Base-by-base conservation (phyloP, 2,113 vertebrate species). In the Oryzias woworae region DNA sequence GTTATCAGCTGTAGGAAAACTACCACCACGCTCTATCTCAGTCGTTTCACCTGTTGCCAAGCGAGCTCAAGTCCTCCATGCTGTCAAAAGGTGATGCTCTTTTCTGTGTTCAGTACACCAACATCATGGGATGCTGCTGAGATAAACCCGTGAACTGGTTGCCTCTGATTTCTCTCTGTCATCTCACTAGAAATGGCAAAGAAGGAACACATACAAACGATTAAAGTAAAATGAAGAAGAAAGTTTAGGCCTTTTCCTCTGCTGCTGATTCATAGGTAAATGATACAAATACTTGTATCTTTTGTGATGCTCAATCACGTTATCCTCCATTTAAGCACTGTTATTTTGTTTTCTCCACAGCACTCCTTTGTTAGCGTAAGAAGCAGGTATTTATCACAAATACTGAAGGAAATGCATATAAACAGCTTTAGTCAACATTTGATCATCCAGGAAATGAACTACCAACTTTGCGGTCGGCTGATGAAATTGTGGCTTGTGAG, bases 41-140 rank as follows among this genome's bases (percentile, higher is more conserved):
- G 56, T 56, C 53, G 65, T 71, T 86, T 67, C 71, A 85, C 78
- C 76, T 83, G 88, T 87, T 90, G 80, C 86, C 75, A 83, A 73
- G 84, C 82, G 82, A 89, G 85, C 61, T 49, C 70, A 65, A 79
- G 78, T 79, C 80, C 75, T 78, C 70, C 80, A 82, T 61, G 65
- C 3, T 7, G 52, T 54, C 28, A 28, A 44, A 66, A 51, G 46
- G 67, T 46, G 60, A 58, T 49, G 36, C 42, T 26, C 57, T 47
- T 22, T 36, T 13, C 47, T 54, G 57, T 31, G 64, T 50, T 64
- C 28, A 57, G 47, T 54, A 49, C 46, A 14, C 44, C 43, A 46
- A 42, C 53, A 70, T 47, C 3, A 18, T 65, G 47, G 36, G 58
- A 65, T 44, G 66, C 49, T 3, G 18, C 64, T 71, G 20, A 4